Evolutionary conservation across 1,140 invertebrate genomes (phyloP), one percentile per base, ranked within the genome.

Genomic region (Anastrepha ludens): DNA sequence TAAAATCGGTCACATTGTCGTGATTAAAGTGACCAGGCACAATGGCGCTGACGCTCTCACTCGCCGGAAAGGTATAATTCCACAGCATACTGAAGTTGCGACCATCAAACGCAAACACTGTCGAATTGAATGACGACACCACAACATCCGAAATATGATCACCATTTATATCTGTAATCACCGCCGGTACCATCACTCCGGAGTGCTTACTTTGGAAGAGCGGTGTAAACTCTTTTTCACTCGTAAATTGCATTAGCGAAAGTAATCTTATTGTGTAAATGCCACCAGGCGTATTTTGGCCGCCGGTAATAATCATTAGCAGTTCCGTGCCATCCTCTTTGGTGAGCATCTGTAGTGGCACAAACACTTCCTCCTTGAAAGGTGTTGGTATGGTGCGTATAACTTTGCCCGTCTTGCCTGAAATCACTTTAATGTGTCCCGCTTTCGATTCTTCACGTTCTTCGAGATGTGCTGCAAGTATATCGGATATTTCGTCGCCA

Each of bases 21-120:
- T 96, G 95, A 91, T 98, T 97, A 89, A 97, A 98, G 92, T 96
- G 97, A 7, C 96, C 97, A 29, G 96, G 96, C 44, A 97, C 95
- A 58, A 97, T 97, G 88, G 96, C 95, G 90, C 97, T 97, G 89
- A 94, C 94, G 39, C 95, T 94, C 92, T 95, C 94, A 29, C 95
- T 94, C 88, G 94, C 94, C 6, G 95, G 95, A 88, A 97, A 94
- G 0, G 95, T 95, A 88, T 95, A 96, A 90, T 96, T 96, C 97
- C 97, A 98, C 8, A 97, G 91, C 88, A 95, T 94, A 74, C 94
- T 90, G 88, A 95, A 96, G 3, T 94, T 96, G 55, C 94, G 90
- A 8, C 97, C 97, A 93, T 97, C 94, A 89, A 97, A 95, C 9
- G 97, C 96, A 44, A 96, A 93, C 15, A 97, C 94, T 1, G 95